A percentile compares a stretch with the other conserved stretches of the same genome.
Evolutionary conservation across 35 echinoderm and acorn worm species (phyloP).

Genomic region (Heliocidaris tuberculata): DNA sequence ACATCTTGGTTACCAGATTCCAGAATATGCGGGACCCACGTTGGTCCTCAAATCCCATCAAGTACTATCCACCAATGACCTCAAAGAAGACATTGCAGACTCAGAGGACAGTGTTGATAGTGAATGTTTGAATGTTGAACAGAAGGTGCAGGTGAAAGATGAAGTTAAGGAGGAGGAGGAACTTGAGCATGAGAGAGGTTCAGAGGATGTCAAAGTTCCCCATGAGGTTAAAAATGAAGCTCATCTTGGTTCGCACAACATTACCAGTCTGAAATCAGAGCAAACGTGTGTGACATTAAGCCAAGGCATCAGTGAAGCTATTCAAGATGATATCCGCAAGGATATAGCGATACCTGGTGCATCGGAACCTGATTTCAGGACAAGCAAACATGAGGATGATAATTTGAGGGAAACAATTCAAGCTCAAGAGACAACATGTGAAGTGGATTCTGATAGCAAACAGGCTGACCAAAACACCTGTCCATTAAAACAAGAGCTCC

Average conservation of each 20-base stretch:
- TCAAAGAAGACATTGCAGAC: neutral
- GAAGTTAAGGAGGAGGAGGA: neutral
- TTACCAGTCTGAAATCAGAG: neutral
- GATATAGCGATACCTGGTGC: neutral
- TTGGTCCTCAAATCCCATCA: constrained; percentile 47
- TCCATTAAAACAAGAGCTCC: no score
- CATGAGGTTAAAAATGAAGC: neutral
- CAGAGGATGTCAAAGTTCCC: neutral
- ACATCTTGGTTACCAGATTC: constrained; percentile 71
- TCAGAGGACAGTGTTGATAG: neutral
- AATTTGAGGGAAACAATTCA: neutral
- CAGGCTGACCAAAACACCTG: no score
- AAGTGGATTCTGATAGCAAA: neutral
- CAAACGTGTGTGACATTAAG: neutral
- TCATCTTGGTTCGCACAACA: neutral
- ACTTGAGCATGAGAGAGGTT: neutral
- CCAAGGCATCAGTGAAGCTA: neutral
- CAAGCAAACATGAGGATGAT: neutral
- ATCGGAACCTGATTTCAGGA: neutral
- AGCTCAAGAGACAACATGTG: neutral
- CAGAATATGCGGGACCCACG: constrained; percentile 59
- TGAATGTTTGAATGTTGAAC: neutral
- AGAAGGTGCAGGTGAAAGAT: neutral
- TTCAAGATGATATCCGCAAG: neutral
- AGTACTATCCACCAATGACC: neutral